Percentiles rank a stretch among this genome's conserved stretches.
These are phyloP conservation scores for Stigmatopora argus DNA, from an alignment of 2,113 vertebrate species.

Conservation along the genomic window DNA sequence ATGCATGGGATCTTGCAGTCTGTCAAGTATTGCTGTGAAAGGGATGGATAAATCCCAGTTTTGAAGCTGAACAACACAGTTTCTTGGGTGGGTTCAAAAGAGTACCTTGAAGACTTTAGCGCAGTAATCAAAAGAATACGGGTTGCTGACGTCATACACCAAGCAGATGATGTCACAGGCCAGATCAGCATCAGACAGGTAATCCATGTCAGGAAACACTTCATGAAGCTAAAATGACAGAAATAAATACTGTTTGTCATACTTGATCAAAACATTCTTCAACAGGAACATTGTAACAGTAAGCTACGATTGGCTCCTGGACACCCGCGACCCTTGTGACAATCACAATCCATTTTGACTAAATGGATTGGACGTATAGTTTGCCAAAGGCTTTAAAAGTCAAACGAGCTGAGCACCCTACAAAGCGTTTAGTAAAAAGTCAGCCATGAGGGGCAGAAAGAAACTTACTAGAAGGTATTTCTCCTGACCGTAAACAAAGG, in stretches of 20 bases:
- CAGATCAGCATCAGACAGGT: constrained; percentile 82
- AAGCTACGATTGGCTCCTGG: too few species aligned
- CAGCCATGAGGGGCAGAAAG: not conserved
- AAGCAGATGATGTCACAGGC: constrained; percentile 88
- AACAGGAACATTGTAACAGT: too few species aligned
- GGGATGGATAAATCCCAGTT: not conserved
- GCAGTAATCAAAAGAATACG: constrained; percentile 93
- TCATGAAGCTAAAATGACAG: constrained; percentile 78
- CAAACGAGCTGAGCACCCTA: too few species aligned
- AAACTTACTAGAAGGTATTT: constrained; percentile 92
- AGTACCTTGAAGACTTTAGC: constrained; percentile 90
- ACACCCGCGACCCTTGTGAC: too few species aligned
- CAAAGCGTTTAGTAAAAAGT: too few species aligned
- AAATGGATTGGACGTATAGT: too few species aligned
- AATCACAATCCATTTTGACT: too few species aligned
- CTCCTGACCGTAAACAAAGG: constrained; percentile 94
- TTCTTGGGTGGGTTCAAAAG: not conserved
- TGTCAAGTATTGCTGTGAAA: constrained; percentile 87
- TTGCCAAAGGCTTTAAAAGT: too few species aligned
- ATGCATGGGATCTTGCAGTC: constrained; percentile 91
- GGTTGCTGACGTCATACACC: constrained; percentile 89
- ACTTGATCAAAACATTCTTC: not conserved
- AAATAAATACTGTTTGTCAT: not conserved
- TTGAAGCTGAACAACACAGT: not conserved
- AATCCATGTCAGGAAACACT: constrained; percentile 82